Conservation (phyloP, 2,113 vertebrate species). For the Brevimyrus niger region DNA sequence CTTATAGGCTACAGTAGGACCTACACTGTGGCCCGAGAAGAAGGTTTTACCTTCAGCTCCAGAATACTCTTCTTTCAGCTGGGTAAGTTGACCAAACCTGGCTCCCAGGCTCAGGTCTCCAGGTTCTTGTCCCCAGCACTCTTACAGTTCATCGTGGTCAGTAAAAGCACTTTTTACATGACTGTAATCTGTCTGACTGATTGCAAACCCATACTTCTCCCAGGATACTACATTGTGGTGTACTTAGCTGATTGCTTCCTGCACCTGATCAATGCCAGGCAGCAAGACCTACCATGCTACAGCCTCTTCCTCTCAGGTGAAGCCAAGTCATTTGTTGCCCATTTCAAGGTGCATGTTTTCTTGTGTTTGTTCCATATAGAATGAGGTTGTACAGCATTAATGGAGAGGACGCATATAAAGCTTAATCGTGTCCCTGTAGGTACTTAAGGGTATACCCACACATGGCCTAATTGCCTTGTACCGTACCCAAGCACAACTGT, state of each 20-base stretch:
- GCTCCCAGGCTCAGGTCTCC: background rate
- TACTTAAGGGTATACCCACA: background rate
- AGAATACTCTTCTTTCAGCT: slow-evolving; percentile 75
- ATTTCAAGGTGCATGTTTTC: background rate
- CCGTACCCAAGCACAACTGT: background rate
- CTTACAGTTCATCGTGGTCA: background rate
- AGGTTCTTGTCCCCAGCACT: background rate
- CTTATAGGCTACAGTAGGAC: slow-evolving; percentile 78
- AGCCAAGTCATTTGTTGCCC: background rate
- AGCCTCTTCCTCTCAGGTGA: slow-evolving; percentile 85
- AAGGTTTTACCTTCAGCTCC: slow-evolving; percentile 34
- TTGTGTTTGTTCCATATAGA: background rate
- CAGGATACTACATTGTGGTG: slow-evolving; percentile 80
- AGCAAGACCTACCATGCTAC: slow-evolving; percentile 81
- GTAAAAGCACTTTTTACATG: background rate
- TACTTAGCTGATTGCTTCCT: slow-evolving; percentile 78
- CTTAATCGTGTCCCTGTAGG: background rate
- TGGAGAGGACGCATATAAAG: background rate
- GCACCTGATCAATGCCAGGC: slow-evolving; percentile 81
- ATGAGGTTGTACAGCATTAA: background rate
- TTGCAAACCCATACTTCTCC: slow-evolving; percentile 30
- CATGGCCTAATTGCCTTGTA: background rate
- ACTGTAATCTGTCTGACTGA: background rate
- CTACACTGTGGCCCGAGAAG: slow-evolving; percentile 64
- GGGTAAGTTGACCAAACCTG: slow-evolving; percentile 59